phyloP scores from a whole-genome alignment of 2,113 vertebrate species.

The Eclectus roratus region DNA sequence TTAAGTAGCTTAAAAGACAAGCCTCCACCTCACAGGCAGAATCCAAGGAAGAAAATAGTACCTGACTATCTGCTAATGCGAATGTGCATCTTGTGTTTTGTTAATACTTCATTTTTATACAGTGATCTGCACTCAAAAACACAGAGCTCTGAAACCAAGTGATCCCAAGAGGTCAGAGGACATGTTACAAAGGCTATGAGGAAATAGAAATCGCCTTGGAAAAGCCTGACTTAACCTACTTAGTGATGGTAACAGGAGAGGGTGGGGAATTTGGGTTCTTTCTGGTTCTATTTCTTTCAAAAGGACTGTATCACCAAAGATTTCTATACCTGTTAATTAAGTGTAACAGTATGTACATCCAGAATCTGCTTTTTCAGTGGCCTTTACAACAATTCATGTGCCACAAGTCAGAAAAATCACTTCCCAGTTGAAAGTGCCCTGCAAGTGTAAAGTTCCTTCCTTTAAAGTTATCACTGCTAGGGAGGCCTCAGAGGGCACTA shows the following conservation, averaged over 20 bases:
- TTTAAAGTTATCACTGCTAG: accelerated
- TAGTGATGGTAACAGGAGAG: not conserved
- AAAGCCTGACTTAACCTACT: not conserved
- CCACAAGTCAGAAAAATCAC: not conserved
- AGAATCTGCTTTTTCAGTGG: not conserved
- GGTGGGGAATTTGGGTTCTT: not conserved
- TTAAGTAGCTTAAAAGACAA: not conserved
- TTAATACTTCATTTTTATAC: not conserved
- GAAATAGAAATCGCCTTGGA: not conserved
- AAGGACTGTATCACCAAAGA: not conserved
- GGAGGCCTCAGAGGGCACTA: not conserved
- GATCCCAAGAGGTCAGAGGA: not conserved
- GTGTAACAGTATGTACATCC: accelerated
- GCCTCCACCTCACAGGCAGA: not conserved
- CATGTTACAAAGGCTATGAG: not conserved
- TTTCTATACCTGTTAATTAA: not conserved
- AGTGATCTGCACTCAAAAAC: not conserved
- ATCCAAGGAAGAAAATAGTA: not conserved
- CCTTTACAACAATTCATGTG: not conserved
- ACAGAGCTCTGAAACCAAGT: not conserved
- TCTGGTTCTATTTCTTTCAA: not conserved
- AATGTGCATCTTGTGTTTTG: not conserved
- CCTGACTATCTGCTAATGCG: not conserved
- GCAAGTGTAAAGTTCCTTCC: not conserved
- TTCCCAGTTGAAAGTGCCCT: not conserved